Base-by-base conservation (phyloP, 2,888 invertebrate genomes). In the Trissoscelio sp. region DNA sequence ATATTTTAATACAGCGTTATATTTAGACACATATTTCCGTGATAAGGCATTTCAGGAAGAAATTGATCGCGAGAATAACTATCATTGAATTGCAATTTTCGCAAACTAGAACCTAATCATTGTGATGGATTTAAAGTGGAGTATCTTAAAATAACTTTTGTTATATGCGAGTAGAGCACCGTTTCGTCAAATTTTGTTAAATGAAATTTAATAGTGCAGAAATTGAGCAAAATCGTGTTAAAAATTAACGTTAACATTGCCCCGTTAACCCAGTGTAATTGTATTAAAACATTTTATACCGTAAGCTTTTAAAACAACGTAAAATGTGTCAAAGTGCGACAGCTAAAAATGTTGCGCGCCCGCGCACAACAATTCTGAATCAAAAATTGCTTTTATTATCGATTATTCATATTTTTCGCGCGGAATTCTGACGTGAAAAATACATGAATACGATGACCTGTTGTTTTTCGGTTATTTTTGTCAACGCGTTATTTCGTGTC, bases 371-470 rank as follows among this genome's bases (percentile, higher is more conserved):
- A 58, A 60, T 60, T 24, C n/a, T 0, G 3, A 7, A 28, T 22
- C 58, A 42, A 42, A 22, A 53, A 53, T 44, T 39, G 44, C 28
- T 16, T 60, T 12, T 24, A 24, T 28, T 16, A 44, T 60, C 44
- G 60, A 60, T 60, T 60, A 60, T 60, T 60, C 60, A 60, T 60
- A 44, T 60, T 44, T 42, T 60, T 28, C 28, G 6, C 28, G 28
- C 39, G 22, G 58, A 22, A 58, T 42, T 5, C 22, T 42, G 12
- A 58, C 58, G 58, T 34, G 42, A 42, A 20, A 42, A 58, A 55
- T 58, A 6, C 24, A 44, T 16, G 24, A 44, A 60, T 12, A 2
- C 24, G 44, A 44, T 60, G 60, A 39, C 18, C 60, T 44, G 20
- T 44, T 60, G 53, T 53, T 53, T 53, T 53, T 53, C 44, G 28